Evolutionary conservation across 2,888 invertebrate species (phyloP), one percentile per base, ranked within the genome.

Genomic region (Agriopis marginaria): DNA sequence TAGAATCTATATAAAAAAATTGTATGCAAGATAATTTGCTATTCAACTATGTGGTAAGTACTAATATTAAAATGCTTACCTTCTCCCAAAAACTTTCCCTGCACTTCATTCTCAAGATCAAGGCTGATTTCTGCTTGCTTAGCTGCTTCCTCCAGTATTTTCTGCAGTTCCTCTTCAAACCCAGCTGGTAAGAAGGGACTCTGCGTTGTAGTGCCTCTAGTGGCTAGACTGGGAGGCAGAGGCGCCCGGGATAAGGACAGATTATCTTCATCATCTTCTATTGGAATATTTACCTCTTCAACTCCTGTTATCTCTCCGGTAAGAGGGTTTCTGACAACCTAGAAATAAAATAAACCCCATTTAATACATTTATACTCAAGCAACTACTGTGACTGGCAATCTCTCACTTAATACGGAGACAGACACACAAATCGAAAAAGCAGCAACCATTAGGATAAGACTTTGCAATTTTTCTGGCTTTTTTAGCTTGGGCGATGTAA

Each of bases 141-240:
- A 3, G 90, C 75, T 4, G 87, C 86, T 56, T 88, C 85, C 60
- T 90, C 85, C 14, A 93, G 83, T 70, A 95, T 88, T 75, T 94
- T 93, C 17, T 91, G 89, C 0, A 93, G 76, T 66, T 95, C 94
- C 59, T 95, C 92, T 73, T 96, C 95, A 85, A 98, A 97, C 3
- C 98, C 97, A 58, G 97, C 98, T 0, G 98, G 98, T 95, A 97
- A 96, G 86, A 99, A 99, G 0, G 98, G 98, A 83, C 96, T 96
- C 85, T 97, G 98, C 70, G 96, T 96, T 0, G 96, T 95, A 63
- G 96, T 97, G 14, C 98, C 98, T 78, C 96, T 94, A 0, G 97
- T 95, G 59, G 96, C 95, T 81, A 97, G 95, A 53, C 94, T 93
- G 4, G 96, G 95, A 9, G 97, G 96, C 51, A 97, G 95, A 0